phyloP scores from a whole-genome alignment of 2,888 invertebrate species.

The Nomada fucata region DNA sequence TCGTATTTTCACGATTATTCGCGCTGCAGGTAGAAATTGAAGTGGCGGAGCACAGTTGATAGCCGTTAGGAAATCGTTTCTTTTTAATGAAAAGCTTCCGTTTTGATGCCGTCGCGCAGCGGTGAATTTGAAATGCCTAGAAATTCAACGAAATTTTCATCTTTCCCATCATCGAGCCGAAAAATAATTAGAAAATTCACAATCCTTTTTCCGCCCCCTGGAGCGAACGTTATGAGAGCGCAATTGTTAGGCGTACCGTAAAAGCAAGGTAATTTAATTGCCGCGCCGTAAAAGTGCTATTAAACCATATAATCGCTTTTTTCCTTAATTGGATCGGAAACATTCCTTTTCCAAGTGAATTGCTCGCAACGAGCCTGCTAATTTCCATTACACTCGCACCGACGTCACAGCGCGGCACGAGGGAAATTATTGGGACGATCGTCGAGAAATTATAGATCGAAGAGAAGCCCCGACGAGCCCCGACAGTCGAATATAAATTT shows the following conservation, averaged over 20 bases:
- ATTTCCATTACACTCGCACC: background rate
- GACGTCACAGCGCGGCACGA: background rate
- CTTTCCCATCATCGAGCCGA: background rate
- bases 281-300: conserved; percentile 30
- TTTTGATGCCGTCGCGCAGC: background rate
- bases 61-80: conserved; percentile 21
- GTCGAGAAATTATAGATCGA: background rate
- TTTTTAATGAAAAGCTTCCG: conserved; percentile 6
- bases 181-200: conserved; percentile 4
- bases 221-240: conserved; percentile 16
- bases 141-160: background rate
- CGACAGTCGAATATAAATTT: no score
- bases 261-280: conserved; percentile 47
- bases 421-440: background rate
- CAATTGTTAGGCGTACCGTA: conserved; percentile 34
- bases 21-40: conserved; percentile 21
- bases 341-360: conserved; percentile 31
- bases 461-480: no score
- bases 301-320: conserved; percentile 47
- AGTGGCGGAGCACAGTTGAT: conserved; percentile 18
- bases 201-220: background rate
- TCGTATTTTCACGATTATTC: conserved; percentile 34
- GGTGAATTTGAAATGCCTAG: conserved; percentile 13
- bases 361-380: conserved; percentile 19
- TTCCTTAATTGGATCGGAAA: conserved; percentile 42